phyloP scores from a whole-genome alignment of 2,113 vertebrate species.

The Larimichthys polyactis region DNA sequence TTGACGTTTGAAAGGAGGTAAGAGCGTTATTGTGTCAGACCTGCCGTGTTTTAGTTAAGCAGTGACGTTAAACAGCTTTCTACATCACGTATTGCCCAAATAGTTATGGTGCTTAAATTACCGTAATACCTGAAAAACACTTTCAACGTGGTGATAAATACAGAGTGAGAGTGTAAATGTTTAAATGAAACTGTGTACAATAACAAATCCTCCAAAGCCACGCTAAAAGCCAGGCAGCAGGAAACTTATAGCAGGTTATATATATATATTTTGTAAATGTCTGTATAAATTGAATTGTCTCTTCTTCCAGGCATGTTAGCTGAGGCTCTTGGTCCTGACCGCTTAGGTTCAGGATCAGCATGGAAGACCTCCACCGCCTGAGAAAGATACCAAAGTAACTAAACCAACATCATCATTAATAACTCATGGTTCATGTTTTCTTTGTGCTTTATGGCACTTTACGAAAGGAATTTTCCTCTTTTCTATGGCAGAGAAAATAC shows the following conservation, averaged over 20 bases:
- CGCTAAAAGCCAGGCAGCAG: neutral
- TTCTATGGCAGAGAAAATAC: neutral
- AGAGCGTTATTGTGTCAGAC: neutral
- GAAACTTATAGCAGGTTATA: no score
- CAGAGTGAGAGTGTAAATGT: neutral
- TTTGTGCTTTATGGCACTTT: neutral
- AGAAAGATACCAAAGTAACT: constrained; percentile 64
- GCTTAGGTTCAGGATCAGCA: constrained; percentile 26
- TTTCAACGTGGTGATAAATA: neutral
- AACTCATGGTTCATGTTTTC: neutral
- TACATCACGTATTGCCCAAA: neutral
- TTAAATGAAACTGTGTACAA: neutral
- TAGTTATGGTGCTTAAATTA: neutral
- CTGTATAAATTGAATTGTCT: neutral
- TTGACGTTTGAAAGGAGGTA: constrained; percentile 29
- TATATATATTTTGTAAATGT: neutral
- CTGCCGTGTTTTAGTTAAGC: neutral
- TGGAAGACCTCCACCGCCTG: constrained; percentile 19
- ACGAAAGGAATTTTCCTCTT: no score
- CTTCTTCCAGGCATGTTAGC: constrained; percentile 74
- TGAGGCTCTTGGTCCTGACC: constrained; percentile 41
- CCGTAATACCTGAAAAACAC: neutral
- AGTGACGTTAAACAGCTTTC: no score
- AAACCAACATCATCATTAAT: neutral
- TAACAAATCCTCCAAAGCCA: no score